A percentile compares a stretch with the other conserved stretches of the same genome.
phyloP scores from a whole-genome alignment of 2,888 invertebrate species.

The Drosophila macrospina region DNA sequence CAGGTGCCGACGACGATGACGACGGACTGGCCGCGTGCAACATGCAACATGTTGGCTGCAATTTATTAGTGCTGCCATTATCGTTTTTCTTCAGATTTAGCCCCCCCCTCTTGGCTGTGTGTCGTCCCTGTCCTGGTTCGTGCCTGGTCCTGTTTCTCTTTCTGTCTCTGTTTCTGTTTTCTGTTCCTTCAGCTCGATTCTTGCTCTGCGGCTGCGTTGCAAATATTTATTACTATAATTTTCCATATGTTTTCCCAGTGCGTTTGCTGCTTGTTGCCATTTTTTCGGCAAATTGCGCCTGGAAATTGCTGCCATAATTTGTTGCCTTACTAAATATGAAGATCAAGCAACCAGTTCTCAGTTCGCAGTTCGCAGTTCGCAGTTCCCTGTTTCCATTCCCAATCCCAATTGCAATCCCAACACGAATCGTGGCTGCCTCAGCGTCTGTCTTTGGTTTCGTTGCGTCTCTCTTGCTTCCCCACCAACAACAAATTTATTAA shows the following conservation, averaged over 20 bases:
- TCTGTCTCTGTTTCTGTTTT: not conserved
- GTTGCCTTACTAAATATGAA: slow-evolving; percentile 78
- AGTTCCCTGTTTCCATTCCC: too few relatives aligned
- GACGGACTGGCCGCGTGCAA: slow-evolving; percentile 55
- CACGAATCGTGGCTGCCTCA: slow-evolving; percentile 24
- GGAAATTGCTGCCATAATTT: slow-evolving; percentile 78
- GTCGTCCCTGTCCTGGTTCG: slow-evolving; percentile 2
- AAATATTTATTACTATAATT: slow-evolving; percentile 81
- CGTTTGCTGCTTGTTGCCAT: slow-evolving; percentile 52
- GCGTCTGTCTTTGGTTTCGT: slow-evolving; percentile 21
- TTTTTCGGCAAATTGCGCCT: slow-evolving; percentile 77
- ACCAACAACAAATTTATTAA: slow-evolving; percentile 68
- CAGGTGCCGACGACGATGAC: slow-evolving; percentile 50
- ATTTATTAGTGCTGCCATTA: slow-evolving; percentile 82
- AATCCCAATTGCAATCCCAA: slow-evolving; percentile 2
- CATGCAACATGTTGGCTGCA: slow-evolving; percentile 80
- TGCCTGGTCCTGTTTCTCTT: too few relatives aligned
- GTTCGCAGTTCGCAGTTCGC: not conserved
- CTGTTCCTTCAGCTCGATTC: slow-evolving; percentile 49
- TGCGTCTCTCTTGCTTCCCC: slow-evolving; percentile 20
- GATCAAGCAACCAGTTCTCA: slow-evolving; percentile 58
- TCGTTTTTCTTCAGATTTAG: slow-evolving; percentile 81
- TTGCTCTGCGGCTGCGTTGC: slow-evolving; percentile 5
- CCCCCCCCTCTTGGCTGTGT: slow-evolving; percentile 21
- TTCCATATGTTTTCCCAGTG: slow-evolving; percentile 78